A percentile compares a stretch with the other conserved stretches of the same genome.
Conservation (phyloP, 1,140 invertebrate genomes). For the Maniola jurtina region DNA sequence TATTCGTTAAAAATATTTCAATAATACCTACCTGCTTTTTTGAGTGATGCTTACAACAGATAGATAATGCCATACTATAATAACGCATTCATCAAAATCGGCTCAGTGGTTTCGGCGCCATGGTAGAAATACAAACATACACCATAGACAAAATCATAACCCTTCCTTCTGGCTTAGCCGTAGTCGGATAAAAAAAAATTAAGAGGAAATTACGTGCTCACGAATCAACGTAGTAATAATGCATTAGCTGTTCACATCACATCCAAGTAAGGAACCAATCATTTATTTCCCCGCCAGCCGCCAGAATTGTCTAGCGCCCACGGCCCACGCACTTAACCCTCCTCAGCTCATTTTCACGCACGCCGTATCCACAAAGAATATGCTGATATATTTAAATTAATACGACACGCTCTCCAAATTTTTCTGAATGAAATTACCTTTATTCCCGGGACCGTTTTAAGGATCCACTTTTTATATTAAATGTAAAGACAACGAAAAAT, state of each 20-base stretch:
- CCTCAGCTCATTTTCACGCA: slow-evolving; percentile 45
- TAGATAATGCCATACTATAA: too few species aligned
- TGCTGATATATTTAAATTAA: slow-evolving; percentile 63
- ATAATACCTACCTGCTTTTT: too few species aligned
- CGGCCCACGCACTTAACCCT: slow-evolving; percentile 29
- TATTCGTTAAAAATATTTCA: too few species aligned
- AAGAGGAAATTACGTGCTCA: slow-evolving; percentile 5
- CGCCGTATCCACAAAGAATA: slow-evolving; percentile 43
- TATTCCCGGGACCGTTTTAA: neutral
- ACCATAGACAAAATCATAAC: too few species aligned
- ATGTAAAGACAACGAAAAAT: too few species aligned
- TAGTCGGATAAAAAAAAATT: neutral
- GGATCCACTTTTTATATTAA: neutral
- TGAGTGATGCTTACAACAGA: too few species aligned
- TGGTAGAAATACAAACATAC: too few species aligned
- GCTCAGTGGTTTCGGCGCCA: too few species aligned
- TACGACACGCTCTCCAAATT: slow-evolving; percentile 35
- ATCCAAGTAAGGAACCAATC: slow-evolving; percentile 23
- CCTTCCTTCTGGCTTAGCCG: too few species aligned
- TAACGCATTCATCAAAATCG: too few species aligned
- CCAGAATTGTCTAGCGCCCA: slow-evolving; percentile 36
- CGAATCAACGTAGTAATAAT: slow-evolving; percentile 30
- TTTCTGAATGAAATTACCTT: slow-evolving; percentile 56
- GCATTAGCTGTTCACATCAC: slow-evolving; percentile 30
- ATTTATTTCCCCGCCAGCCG: slow-evolving; percentile 42